Conservation (phyloP, 2,888 invertebrate genomes). For the Stegophylla sp. region DNA sequence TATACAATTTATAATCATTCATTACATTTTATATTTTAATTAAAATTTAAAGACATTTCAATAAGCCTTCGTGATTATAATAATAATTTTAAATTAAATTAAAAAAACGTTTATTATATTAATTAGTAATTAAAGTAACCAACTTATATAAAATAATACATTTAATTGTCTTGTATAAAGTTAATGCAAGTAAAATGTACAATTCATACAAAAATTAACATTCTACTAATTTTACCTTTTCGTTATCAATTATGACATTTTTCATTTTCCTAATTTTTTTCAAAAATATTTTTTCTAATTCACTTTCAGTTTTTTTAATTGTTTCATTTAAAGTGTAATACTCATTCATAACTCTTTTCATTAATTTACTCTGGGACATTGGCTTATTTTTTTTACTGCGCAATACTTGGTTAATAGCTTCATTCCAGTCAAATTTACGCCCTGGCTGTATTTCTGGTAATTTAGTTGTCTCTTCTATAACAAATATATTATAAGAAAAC, state of each 20-base stretch:
- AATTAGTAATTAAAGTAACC: too few species aligned
- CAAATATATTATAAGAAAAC: not conserved
- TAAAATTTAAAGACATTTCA: too few species aligned
- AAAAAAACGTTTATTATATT: too few species aligned
- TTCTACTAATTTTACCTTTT: slow-evolving; percentile 46
- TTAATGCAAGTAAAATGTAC: not conserved
- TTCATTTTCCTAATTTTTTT: slow-evolving; percentile 56
- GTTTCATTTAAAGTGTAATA: slow-evolving; percentile 51
- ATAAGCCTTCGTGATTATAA: too few species aligned
- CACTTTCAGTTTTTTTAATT: slow-evolving; percentile 36
- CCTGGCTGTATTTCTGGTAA: slow-evolving; percentile 24
- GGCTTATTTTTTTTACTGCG: slow-evolving; percentile 39
- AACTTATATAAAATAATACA: not conserved
- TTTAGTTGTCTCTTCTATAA: slow-evolving; percentile 14
- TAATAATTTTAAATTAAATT: too few species aligned
- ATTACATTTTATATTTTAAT: too few species aligned
- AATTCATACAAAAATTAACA: slow-evolving; percentile 10
- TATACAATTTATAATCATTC: too few species aligned
- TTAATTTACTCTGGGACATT: slow-evolving; percentile 47
- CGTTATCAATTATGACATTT: slow-evolving; percentile 47
- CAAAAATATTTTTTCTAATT: slow-evolving; percentile 53
- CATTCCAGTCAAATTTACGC: slow-evolving; percentile 56
- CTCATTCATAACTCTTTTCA: slow-evolving; percentile 53
- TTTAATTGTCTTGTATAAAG: too few species aligned
- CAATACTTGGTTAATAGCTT: slow-evolving; percentile 46